Conservation (phyloP, 2,113 vertebrate species). For the Pimephales promelas region DNA sequence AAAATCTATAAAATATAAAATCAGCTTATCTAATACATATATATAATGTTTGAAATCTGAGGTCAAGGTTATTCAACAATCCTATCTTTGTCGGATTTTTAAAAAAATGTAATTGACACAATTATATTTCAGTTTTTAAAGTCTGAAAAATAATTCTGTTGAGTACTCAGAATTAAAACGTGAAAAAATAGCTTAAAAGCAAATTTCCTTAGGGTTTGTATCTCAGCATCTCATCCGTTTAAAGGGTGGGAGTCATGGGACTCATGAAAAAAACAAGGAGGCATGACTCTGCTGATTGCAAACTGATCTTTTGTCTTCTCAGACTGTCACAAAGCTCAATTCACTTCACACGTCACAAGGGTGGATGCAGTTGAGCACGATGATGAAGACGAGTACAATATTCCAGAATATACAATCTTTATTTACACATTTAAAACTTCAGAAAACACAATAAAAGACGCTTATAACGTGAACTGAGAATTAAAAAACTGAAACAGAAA, state of each 20-base stretch:
- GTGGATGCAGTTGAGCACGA: too few relatives aligned
- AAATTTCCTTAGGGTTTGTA: slow-evolving; percentile 20
- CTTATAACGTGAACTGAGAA: too few relatives aligned
- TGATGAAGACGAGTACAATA: too few relatives aligned
- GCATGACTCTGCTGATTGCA: slow-evolving; percentile 22
- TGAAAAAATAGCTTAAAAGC: neutral
- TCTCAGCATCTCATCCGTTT: slow-evolving; percentile 24
- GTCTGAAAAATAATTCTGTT: neutral
- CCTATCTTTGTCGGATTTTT: neutral
- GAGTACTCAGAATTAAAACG: neutral
- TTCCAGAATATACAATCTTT: too few relatives aligned
- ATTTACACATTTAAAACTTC: too few relatives aligned
- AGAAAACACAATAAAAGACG: too few relatives aligned
- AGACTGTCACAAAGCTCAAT: neutral
- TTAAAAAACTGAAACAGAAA: too few relatives aligned
- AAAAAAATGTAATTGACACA: neutral
- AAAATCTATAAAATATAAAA: too few relatives aligned
- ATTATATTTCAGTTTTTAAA: neutral
- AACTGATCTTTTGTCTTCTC: slow-evolving; percentile 28
- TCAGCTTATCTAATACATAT: neutral
- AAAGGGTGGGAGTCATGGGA: slow-evolving; percentile 31
- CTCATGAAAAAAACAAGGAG: neutral
- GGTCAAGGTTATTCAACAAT: neutral
- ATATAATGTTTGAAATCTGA: neutral
- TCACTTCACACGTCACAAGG: neutral